A percentile compares a stretch with the other conserved stretches of the same genome.
phyloP scores from a whole-genome alignment of 2,113 vertebrate genomes.

The Syngnathus floridae region DNA sequence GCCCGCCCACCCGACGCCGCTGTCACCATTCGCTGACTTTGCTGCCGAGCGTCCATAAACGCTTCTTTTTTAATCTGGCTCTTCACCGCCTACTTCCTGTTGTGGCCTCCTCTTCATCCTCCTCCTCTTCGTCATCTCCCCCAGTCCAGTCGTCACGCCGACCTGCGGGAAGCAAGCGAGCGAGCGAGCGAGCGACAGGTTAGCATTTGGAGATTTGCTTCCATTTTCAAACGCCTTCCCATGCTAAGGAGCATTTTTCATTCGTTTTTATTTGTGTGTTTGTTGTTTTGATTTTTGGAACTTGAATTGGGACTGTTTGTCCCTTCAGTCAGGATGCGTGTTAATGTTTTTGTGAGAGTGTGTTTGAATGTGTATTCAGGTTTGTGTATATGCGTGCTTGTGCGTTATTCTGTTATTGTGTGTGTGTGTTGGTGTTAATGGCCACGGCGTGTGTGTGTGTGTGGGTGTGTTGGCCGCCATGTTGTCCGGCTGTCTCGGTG shows the following conservation, averaged over 20 bases:
- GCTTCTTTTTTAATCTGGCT: neutral
- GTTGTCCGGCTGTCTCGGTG: conserved; percentile 16
- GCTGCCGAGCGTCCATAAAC: neutral
- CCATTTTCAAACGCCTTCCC: too few relatives aligned
- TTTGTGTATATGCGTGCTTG: too few relatives aligned
- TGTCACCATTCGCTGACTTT: neutral
- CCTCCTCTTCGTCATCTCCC: neutral
- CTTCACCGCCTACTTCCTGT: neutral
- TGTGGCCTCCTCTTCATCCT: neutral
- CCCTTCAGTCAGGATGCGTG: too few relatives aligned
- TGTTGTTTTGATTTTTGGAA: neutral
- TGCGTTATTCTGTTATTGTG: neutral
- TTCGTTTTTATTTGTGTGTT: neutral
- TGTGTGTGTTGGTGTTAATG: conserved; percentile 20
- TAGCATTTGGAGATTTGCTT: too few relatives aligned
- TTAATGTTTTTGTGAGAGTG: too few relatives aligned
- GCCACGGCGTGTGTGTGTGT: neutral
- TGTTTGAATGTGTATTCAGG: too few relatives aligned
- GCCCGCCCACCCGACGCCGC: neutral
- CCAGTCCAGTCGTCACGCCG: neutral
- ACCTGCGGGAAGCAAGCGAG: too few relatives aligned
- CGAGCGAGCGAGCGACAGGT: too few relatives aligned
- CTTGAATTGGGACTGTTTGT: neutral
- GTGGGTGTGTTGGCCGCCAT: conserved; percentile 16
- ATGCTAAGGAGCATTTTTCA: too few relatives aligned